Evolutionary conservation across 2,888 invertebrate genomes (phyloP).

Genomic region (Eupithecia exiguata): DNA sequence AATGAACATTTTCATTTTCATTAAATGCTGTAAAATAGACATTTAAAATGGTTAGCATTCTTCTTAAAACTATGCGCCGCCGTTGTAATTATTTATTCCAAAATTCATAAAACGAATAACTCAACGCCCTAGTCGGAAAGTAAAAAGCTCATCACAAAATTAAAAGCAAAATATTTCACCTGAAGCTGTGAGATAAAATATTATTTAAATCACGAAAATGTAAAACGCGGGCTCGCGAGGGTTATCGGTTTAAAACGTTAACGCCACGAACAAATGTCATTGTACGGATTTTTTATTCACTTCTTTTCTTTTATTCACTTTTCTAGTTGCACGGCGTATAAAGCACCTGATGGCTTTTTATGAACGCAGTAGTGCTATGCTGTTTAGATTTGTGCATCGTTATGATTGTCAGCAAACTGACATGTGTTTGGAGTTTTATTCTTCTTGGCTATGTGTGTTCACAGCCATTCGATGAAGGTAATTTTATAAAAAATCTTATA

Average conservation of each 20-base stretch:
- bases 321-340: conserved; percentile 4
- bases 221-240: conserved; percentile 26
- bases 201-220: conserved; percentile 16
- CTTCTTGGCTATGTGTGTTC: conserved; percentile 51
- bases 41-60: not conserved
- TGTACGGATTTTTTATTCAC: conserved; percentile 35
- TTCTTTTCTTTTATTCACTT: conserved; percentile 23
- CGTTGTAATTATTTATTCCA: not conserved
- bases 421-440: conserved; percentile 43
- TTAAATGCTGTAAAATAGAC: not conserved
- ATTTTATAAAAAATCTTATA: conserved; percentile 23
- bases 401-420: conserved; percentile 39
- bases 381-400: not conserved
- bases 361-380: conserved; percentile 2
- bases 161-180: conserved; percentile 23
- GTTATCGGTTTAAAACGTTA: conserved; percentile 33
- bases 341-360: not conserved
- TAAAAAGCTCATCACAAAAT: conserved; percentile 16
- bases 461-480: conserved; percentile 65
- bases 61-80: not conserved
- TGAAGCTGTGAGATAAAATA: conserved; percentile 30
- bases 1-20: too few relatives aligned
- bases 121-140: not conserved
- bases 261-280: conserved; percentile 31
- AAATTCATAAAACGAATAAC: conserved; percentile 2